phyloP scores from a whole-genome alignment of 2,797 vertebrate species.

The Chloroceryle inda region DNA sequence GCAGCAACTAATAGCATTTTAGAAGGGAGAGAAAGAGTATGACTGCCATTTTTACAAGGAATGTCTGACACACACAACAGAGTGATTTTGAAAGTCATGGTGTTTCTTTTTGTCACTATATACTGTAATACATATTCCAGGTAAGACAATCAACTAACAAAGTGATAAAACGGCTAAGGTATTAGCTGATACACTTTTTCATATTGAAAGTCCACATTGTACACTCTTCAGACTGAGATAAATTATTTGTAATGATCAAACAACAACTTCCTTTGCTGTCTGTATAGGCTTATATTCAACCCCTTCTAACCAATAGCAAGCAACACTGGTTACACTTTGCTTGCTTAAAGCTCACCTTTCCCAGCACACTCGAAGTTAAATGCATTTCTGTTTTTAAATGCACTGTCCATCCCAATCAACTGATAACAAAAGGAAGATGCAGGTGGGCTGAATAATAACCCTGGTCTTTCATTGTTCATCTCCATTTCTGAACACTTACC shows the following conservation, averaged over 20 bases:
- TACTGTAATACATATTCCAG: neutral
- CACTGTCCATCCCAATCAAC: neutral
- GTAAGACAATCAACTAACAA: neutral
- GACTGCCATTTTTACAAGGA: neutral
- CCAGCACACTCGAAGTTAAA: neutral
- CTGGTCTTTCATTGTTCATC: neutral
- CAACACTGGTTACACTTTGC: neutral
- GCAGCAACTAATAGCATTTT: neutral
- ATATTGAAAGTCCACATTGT: neutral
- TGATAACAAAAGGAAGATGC: neutral
- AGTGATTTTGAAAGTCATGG: neutral
- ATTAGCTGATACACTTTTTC: neutral
- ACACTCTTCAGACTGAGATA: neutral
- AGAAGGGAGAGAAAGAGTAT: neutral
- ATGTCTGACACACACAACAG: neutral
- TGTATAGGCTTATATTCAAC: neutral
- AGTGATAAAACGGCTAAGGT: neutral
- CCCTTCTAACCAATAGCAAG: neutral
- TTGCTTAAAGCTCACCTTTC: neutral
- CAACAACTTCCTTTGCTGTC: neutral
- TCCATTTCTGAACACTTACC: neutral
- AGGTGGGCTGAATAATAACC: neutral
- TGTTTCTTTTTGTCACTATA: neutral
- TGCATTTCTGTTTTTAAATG: neutral
- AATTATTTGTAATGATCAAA: neutral